Conservation (phyloP, 2,797 vertebrate genomes). For the Leptodactylus fallax region DNA sequence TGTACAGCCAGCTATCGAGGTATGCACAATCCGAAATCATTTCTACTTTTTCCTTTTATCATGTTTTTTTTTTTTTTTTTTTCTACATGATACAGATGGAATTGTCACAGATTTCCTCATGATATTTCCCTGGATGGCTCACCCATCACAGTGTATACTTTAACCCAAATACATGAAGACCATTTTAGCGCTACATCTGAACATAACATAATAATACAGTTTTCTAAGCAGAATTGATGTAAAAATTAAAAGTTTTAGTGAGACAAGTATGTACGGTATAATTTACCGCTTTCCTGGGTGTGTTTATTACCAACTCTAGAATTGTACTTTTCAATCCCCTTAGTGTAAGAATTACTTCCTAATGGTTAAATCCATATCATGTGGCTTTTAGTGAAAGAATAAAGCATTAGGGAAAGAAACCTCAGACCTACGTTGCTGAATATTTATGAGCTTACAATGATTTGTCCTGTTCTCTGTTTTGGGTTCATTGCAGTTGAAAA, state of each 20-base stretch:
- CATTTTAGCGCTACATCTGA: not conserved
- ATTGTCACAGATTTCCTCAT: no score
- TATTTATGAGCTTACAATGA: slow-evolving; percentile 23
- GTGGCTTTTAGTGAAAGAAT: not conserved
- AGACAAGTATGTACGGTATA: not conserved
- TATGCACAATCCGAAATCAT: no score
- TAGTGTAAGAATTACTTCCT: slow-evolving; percentile 15
- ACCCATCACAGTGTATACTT: no score
- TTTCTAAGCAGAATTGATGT: not conserved
- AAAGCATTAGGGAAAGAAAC: slow-evolving; percentile 20
- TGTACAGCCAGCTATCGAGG: no score
- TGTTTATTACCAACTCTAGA: not conserved
- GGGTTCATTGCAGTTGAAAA: not conserved
- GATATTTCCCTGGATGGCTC: no score
- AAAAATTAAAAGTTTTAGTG: not conserved
- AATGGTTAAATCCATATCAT: slow-evolving; percentile 41
- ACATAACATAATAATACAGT: not conserved
- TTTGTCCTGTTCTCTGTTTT: slow-evolving; percentile 23
- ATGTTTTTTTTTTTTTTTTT: no score
- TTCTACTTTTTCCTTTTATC: no score
- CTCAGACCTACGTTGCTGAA: slow-evolving; percentile 29
- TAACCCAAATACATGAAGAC: no score
- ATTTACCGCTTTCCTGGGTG: not conserved
- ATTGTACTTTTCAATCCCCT: slow-evolving; percentile 24
- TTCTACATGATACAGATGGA: no score